These are phyloP conservation scores for Zaprionus camerounensis DNA, from an alignment of 1,140 invertebrate species.

Conservation along the genomic window DNA sequence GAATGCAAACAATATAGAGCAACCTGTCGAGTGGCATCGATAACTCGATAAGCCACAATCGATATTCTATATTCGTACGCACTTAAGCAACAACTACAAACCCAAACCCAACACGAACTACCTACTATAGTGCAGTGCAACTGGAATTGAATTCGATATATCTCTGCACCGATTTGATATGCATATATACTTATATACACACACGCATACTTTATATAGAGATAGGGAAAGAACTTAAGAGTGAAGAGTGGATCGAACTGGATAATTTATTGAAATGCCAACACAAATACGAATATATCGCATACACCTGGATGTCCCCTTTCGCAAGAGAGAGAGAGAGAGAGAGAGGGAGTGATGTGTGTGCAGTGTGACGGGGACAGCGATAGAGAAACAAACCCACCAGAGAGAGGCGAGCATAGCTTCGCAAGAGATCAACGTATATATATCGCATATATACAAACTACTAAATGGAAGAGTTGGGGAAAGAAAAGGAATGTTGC, in stretches of 20 bases:
- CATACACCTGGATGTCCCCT: neutral
- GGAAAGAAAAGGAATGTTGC: neutral
- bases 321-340: neutral
- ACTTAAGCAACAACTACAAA: conserved; percentile 6
- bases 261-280: conserved; percentile 9
- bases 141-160: conserved; percentile 29
- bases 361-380: neutral
- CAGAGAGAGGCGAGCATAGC: neutral
- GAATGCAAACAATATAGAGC: conserved; percentile 22
- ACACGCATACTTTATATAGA: neutral
- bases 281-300: neutral
- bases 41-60: neutral
- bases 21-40: neutral
- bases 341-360: neutral
- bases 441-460: neutral
- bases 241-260: neutral
- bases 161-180: conserved; percentile 22
- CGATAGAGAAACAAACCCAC: conserved; percentile 1
- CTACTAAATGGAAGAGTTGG: neutral
- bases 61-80: neutral
- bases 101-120: conserved; percentile 3
- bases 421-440: neutral
- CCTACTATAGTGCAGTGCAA: conserved; percentile 7
- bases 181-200: conserved; percentile 26
- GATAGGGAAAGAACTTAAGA: neutral